Base-by-base conservation (phyloP, 2,113 vertebrate species). In the Taxidea taxus region DNA sequence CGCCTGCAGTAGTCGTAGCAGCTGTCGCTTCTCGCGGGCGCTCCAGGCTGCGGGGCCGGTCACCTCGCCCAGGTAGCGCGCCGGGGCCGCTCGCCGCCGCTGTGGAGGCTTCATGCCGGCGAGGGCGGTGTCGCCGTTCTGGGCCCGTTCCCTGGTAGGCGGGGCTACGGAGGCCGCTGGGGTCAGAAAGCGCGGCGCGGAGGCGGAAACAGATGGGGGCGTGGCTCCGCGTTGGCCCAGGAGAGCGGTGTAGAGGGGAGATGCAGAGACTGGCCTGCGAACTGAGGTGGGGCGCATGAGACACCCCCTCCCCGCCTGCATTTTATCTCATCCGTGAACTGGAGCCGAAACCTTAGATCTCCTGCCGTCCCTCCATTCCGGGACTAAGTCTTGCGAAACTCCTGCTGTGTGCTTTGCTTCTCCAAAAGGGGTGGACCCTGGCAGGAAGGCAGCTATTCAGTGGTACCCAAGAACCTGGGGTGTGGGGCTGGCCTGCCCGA, bases 61-160 rank as follows among this genome's bases (percentile, higher is more conserved):
- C 60, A 14, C 85, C n/a, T 93, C 96, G 2, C 80, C 93, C 37
- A 94, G 42, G 27, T 98, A 98, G 74, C 98, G 97, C 6, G 89
- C 95, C 4, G 98, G 98, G 12, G 86, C 94, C 39, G 68, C 91
- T 20, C 98, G 97, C 25, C 85, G 95, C 60, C 98, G 90, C 39
- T 90, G 91, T 1, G 98, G 98, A 0, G 98, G 98, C 92, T 98
- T 98, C 98, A 98, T 98, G 95, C 23, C 9, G 56, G 27, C 11
- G 27, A 2, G 2, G 4, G 5, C 10, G 7, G 23, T 4, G 20
- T 27, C 1, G 12, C 23, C 3, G 23, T 21, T 3, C 11, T 1
- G 0, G 4, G 39, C 0, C 13, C 4, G 7, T 49, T 56, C 21
- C 16, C 8, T 2, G 47, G 60, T 31, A 16, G 97, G 97, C 77